These are phyloP conservation scores for Phalera bucephala DNA, from an alignment of 2,888 invertebrate genomes.

Conservation along the genomic window DNA sequence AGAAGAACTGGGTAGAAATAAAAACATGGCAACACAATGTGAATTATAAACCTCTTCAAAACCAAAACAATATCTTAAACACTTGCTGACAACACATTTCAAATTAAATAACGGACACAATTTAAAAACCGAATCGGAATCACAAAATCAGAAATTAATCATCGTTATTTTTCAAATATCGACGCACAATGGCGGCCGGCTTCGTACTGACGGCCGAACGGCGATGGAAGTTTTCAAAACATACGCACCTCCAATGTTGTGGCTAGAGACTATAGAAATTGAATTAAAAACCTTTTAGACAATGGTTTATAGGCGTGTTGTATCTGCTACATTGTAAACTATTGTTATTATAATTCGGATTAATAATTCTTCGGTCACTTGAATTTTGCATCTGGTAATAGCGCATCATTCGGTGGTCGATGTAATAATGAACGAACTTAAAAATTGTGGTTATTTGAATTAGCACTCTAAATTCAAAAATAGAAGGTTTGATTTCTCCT, in stretches of 20 bases:
- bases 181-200: slow-evolving; percentile 39
- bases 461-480: no score
- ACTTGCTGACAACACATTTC: no score
- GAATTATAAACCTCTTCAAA: background rate
- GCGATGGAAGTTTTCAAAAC: slow-evolving; percentile 36
- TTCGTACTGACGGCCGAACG: slow-evolving; percentile 14
- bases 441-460: no score
- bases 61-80: background rate
- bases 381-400: no score
- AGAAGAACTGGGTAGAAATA: no score
- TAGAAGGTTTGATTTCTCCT: no score
- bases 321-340: slow-evolving; percentile 32
- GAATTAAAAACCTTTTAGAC: slow-evolving; percentile 34
- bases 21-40: no score
- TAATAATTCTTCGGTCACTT: no score
- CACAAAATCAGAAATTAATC: slow-evolving; percentile 22
- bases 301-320: slow-evolving; percentile 21
- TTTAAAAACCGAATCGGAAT: slow-evolving; percentile 21
- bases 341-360: slow-evolving; percentile 5
- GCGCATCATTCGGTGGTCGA: no score
- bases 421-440: no score
- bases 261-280: slow-evolving; percentile 23
- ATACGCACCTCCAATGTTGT: slow-evolving; percentile 33
- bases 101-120: background rate
- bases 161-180: slow-evolving; percentile 33